Evolutionary conservation across 2,113 vertebrate species (phyloP).

Genomic region (Girardinichthys multiradiatus): DNA sequence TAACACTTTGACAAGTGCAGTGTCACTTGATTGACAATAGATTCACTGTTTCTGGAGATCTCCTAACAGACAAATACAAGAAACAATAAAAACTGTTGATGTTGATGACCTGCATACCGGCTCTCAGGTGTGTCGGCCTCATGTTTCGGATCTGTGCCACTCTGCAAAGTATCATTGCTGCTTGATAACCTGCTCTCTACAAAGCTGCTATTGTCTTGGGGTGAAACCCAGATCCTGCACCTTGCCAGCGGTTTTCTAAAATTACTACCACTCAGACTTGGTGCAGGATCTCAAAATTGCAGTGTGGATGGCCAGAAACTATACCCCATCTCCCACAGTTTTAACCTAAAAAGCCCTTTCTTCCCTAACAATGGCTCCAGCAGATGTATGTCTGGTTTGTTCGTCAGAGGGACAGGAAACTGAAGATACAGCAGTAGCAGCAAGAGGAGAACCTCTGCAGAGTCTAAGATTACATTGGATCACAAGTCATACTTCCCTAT

Average conservation of each 20-base stretch:
- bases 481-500: constrained; percentile 61
- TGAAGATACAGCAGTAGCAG: constrained; percentile 24
- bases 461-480: constrained; percentile 65
- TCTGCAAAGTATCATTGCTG: constrained; percentile 42
- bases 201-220: constrained; percentile 69
- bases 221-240: constrained; percentile 65
- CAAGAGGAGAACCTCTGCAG: constrained; percentile 31
- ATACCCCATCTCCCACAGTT: constrained; percentile 49
- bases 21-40: constrained; percentile 25
- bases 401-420: constrained; percentile 45
- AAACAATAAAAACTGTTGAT: constrained; percentile 34
- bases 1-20: constrained; percentile 10
- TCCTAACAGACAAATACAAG: constrained; percentile 13
- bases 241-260: constrained; percentile 42
- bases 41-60: constrained; percentile 6
- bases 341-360: constrained; percentile 36
- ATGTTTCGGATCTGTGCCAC: constrained; percentile 20
- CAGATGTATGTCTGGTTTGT: constrained; percentile 78
- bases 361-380: constrained; percentile 57
- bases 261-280: constrained; percentile 48
- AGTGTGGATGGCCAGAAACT: constrained; percentile 24
- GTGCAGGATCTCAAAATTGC: constrained; percentile 65
- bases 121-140: constrained; percentile 34
- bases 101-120: constrained; percentile 41
- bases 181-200: constrained; percentile 61